Base-by-base conservation (phyloP, 2,113 vertebrate species). In the Ochotona curzoniae region DNA sequence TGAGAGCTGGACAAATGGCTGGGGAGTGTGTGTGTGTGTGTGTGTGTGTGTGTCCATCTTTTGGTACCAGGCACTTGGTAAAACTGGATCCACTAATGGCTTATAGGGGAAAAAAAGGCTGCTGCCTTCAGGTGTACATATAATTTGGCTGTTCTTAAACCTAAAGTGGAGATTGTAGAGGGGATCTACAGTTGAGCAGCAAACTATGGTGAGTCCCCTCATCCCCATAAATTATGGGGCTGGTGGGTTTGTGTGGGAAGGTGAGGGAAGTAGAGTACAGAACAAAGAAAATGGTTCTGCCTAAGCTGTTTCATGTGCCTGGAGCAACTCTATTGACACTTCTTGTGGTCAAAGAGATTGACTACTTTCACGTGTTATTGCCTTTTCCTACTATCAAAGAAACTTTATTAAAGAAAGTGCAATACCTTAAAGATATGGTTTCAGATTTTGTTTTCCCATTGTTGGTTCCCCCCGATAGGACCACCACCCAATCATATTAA, bases 211-310 rank as follows among this genome's bases (percentile, higher is more conserved):
- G n/a, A 60, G 32, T 38, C 13, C 26, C 60, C 44, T 9, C 32
- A 10, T 21, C 60, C 28, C 32, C 12, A 0, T 54, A 64, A 60
- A 38, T 64, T 69, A 81, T 30, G 61, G n/a, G 81, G 28, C 21
- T 66, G 26, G 78, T 63, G 23, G 25, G 57, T 38, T 18, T 26
- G 28, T 14, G 0, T 0, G 67, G 44, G 54, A 74, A 18, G n/a
- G 18, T 74, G 49, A 86, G 61, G 38, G 38, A 94, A 54, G 49
- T 32, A 89, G 63, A 86, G 11, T 17, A n/a, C 28, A 47, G 44
- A 81, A 82, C 71, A 83, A 61, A 57, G 64, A 86, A 25, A 54
- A 49, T 80, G 51, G 67, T 94, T 93, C 71, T 93, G 60, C 47
- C 57, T 89, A 85, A 81, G 73, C 61, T 28, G 7, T 64, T 82